Percentiles rank a stretch among this genome's conserved stretches.
Evolutionary conservation across 2,888 invertebrate genomes (phyloP).

Genomic region (Adineta ricciae): DNA sequence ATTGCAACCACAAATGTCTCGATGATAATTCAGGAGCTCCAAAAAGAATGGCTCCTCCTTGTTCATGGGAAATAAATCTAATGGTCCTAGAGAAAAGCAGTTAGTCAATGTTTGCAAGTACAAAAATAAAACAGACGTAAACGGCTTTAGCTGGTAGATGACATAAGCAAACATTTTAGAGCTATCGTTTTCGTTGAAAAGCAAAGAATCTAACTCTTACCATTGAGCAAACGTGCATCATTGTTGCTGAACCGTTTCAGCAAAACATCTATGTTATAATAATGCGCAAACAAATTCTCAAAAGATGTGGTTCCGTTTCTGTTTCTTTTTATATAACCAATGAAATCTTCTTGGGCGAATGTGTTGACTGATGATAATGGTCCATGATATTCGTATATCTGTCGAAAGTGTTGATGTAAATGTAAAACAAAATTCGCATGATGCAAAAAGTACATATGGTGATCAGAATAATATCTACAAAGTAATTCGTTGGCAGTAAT

Average conservation of each 20-base stretch:
- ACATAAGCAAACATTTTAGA: background rate
- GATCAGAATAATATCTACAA: background rate
- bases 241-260: background rate
- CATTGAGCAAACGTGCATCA: background rate
- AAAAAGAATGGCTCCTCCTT: background rate
- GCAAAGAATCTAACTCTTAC: background rate
- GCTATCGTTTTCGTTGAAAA: background rate
- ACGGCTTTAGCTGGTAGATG: background rate
- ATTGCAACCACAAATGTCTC: background rate
- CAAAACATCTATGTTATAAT: background rate
- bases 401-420: background rate
- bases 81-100: background rate
- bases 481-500: background rate
- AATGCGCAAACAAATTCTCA: background rate
- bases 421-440: background rate
- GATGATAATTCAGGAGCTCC: background rate
- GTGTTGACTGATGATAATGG: background rate
- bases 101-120: background rate
- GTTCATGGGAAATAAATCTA: background rate
- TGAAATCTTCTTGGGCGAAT: background rate
- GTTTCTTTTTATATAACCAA: background rate
- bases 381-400: background rate
- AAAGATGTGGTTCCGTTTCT: background rate
- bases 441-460: background rate
- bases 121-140: background rate